Evolutionary conservation across 1,140 invertebrate genomes (phyloP).

Genomic region (Lerema accius): DNA sequence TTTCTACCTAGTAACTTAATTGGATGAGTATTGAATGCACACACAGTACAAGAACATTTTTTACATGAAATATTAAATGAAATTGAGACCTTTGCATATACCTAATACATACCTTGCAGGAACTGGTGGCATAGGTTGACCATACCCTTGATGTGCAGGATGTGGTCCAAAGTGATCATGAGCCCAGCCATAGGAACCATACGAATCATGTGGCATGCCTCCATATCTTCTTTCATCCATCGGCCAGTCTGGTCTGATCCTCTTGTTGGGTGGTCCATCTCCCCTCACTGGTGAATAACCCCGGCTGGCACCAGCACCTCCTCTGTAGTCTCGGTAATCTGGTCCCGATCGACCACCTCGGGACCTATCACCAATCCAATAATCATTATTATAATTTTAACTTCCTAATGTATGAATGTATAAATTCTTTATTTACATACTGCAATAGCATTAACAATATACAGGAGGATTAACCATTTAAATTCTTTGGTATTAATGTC

Average conservation of each 20-base stretch:
- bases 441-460: background rate
- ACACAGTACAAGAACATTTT: too few relatives aligned
- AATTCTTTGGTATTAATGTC: background rate
- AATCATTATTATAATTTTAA: too few relatives aligned
- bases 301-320: constrained; percentile 78
- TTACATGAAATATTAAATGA: too few relatives aligned
- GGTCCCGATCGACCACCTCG: constrained; percentile 79
- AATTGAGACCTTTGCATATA: too few relatives aligned
- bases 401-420: too few relatives aligned
- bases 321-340: constrained; percentile 89
- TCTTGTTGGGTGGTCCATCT: constrained; percentile 91
- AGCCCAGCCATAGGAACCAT: constrained; percentile 81
- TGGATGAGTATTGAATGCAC: too few relatives aligned
- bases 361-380: constrained; percentile 44
- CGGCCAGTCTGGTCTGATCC: constrained; percentile 91
- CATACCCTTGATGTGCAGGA: constrained; percentile 79
- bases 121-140: constrained; percentile 76
- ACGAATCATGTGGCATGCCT: constrained; percentile 76
- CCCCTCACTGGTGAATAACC: constrained; percentile 90
- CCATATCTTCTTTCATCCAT: constrained; percentile 79
- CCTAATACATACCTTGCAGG: constrained; percentile 64
- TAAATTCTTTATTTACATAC: too few relatives aligned
- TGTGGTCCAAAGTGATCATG: constrained; percentile 80
- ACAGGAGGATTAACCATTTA: background rate
- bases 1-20: too few relatives aligned